Percentiles rank a stretch among this genome's conserved stretches.
phyloP scores from a whole-genome alignment of 2,113 vertebrate genomes.

The Catagonus wagneri region DNA sequence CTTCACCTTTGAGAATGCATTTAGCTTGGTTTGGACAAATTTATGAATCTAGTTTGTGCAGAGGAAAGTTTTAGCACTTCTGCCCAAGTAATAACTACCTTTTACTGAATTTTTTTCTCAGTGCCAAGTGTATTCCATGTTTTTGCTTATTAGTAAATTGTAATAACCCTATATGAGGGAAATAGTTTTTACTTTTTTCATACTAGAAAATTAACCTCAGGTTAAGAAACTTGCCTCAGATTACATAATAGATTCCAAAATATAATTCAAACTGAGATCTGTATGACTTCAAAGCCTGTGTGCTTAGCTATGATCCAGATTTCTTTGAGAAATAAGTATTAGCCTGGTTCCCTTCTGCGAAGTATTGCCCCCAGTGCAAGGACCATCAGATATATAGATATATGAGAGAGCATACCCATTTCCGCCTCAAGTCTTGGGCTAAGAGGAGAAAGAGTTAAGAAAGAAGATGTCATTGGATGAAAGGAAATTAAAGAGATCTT shows the following conservation, averaged over 20 bases:
- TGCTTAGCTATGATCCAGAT: not conserved
- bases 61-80: not conserved
- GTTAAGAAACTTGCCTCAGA: slow-evolving; percentile 8
- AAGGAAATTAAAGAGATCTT: slow-evolving; percentile 16
- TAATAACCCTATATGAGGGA: not conserved
- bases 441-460: not conserved
- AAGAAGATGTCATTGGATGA: not conserved
- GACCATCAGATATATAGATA: not conserved
- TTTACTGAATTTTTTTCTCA: slow-evolving; percentile 5
- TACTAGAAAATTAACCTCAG: not conserved
- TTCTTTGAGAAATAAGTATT: not conserved
- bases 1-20: not conserved
- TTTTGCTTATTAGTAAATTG: not conserved
- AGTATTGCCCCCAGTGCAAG: not conserved
- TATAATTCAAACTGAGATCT: not conserved
- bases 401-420: not conserved
- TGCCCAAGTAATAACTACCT: slow-evolving; percentile 3
- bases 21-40: not conserved
- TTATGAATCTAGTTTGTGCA: not conserved
- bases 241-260: not conserved
- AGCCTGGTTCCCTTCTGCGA: not conserved
- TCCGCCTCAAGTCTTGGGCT: not conserved
- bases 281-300: not conserved
- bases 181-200: not conserved
- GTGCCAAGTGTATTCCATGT: not conserved